A percentile compares a stretch with the other conserved stretches of the same genome.
phyloP scores from a whole-genome alignment of 2,797 vertebrate genomes.

The Chelmon rostratus region DNA sequence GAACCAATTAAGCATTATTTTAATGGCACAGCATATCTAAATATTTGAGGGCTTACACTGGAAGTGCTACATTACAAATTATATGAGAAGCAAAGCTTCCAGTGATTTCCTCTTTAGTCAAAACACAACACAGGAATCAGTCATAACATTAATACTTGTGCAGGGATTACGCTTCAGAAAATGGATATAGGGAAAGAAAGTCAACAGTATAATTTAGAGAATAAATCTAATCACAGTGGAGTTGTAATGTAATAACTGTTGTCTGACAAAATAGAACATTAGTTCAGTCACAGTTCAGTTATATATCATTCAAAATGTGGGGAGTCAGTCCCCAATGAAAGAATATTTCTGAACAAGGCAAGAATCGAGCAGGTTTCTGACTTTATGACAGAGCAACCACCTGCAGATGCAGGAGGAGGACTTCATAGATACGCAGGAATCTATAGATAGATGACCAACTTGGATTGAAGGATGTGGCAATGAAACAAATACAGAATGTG shows the following conservation, averaged over 20 bases:
- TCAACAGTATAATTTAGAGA: conserved; percentile 5
- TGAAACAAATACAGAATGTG: conserved; percentile 8
- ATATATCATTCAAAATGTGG: conserved; percentile 18
- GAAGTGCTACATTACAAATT: conserved; percentile 42
- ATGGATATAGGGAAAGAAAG: conserved; percentile 12
- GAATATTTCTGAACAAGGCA: background rate
- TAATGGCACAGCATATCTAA: conserved; percentile 54
- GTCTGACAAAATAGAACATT: conserved; percentile 27
- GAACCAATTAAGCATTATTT: conserved; percentile 63
- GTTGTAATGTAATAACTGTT: conserved; percentile 18
- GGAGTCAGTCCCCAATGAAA: background rate
- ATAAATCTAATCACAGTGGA: conserved; percentile 15
- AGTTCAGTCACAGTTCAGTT: conserved; percentile 14
- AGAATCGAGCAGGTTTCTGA: background rate
- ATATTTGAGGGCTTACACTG: conserved; percentile 26
- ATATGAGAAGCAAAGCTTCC: conserved; percentile 25
- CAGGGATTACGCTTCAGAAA: background rate
- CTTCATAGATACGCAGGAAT: background rate
- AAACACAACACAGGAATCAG: conserved; percentile 39
- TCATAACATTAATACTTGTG: conserved; percentile 12
- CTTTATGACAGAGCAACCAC: conserved; percentile 13
- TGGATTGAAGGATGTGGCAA: conserved; percentile 7
- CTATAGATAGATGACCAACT: background rate
- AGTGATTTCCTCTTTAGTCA: conserved; percentile 39
- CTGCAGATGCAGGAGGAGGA: background rate